Evolutionary conservation across 1,140 invertebrate species (phyloP), one percentile per base, ranked within the genome.

Genomic region (Liolophura sinensis): DNA sequence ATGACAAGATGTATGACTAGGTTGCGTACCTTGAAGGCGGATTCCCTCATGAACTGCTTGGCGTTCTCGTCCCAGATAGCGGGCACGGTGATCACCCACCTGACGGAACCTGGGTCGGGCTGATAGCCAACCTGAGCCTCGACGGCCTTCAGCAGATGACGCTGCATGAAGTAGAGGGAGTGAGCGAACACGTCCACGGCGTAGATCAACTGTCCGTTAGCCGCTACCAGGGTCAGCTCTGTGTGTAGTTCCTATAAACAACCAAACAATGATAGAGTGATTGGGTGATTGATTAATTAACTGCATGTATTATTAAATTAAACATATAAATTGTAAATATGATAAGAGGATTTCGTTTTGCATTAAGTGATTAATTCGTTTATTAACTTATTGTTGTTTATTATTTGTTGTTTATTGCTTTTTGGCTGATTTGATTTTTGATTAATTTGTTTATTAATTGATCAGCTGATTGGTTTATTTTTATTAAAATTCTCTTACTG

Each of bases 21-120:
- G 40, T 6, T 0, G 54, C 55, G 59, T 64, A 79, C 79, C 77
- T 73, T 77, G 62, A 75, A 69, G 1, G 78, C 79, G 0, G 78
- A 78, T 56, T 81, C 79, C 27, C 79, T 61, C 79, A 81, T 81
- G 65, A 81, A 81, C 73, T 81, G 79, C 57, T 81, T 81, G 25
- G 79, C 77, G 65, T 79, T 79, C 60, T 81, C 79, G 57, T 80
- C 78, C 79, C 79, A 81, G 50, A 81, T 81, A 24, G 79, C 78
- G 1, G 79, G 79, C 3, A 81, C 79, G 12, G 79, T 81, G 5
- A 81, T 69, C 11, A 79, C 78, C 79, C 79, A 81, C 56, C 79
- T 65, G 40, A 81, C 74, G 16, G 75, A 72, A 54, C 76, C 68
- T 1, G 72, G 73, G 47, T 81, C 77, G 16, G 78, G 78, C 51